phyloP scores from a whole-genome alignment of 2,888 invertebrate species.

The Plagodis dolabraria region DNA sequence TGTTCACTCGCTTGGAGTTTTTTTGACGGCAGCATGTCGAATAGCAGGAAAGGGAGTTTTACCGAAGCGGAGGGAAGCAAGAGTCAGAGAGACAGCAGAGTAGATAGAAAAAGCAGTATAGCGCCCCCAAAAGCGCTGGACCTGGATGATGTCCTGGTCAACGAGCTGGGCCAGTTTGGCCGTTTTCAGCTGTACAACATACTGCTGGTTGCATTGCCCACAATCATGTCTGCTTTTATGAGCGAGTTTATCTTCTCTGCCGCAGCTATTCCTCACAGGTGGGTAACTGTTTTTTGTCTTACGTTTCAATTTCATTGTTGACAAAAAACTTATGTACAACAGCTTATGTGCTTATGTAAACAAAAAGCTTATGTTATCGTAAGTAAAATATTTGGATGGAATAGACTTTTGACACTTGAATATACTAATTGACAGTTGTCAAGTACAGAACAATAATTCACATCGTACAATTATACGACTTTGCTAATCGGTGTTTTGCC shows the following conservation, averaged over 20 bases:
- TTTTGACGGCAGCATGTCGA: neutral
- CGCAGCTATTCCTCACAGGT: slow-evolving; percentile 89
- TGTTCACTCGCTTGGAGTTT: neutral
- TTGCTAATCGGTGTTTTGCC: too few relatives aligned
- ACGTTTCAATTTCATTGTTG: too few relatives aligned
- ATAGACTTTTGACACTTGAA: too few relatives aligned
- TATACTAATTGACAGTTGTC: too few relatives aligned
- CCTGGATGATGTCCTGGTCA: slow-evolving; percentile 79
- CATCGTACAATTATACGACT: too few relatives aligned
- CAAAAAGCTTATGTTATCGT: neutral
- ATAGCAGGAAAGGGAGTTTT: slow-evolving; percentile 1
- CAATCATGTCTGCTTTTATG: slow-evolving; percentile 87
- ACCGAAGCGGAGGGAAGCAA: neutral
- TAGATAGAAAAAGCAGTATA: slow-evolving; percentile 26
- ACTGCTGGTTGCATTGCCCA: slow-evolving; percentile 85
- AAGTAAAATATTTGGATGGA: neutral
- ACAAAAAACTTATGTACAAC: too few relatives aligned
- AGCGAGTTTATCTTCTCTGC: slow-evolving; percentile 90
- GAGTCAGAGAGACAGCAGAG: neutral
- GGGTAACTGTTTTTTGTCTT: slow-evolving; percentile 33
- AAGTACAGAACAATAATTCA: too few relatives aligned
- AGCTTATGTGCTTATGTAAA: too few relatives aligned
- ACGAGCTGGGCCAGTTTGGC: slow-evolving; percentile 86
- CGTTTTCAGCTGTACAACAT: slow-evolving; percentile 86
- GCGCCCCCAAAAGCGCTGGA: slow-evolving; percentile 49